phyloP scores from a whole-genome alignment of 2,888 invertebrate species.

The Spicauda simplicius region DNA sequence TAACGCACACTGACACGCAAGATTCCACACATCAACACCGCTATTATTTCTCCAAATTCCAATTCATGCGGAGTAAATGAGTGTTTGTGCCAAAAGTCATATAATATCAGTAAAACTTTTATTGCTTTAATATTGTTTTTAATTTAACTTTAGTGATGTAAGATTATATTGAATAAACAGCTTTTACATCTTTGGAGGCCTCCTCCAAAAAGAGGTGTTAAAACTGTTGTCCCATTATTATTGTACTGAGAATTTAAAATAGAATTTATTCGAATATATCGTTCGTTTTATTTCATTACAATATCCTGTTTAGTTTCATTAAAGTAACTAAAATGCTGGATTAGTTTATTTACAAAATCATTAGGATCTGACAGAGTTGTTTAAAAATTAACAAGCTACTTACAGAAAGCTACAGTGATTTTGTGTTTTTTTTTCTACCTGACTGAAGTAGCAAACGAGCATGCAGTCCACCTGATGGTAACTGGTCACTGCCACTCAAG shows the following conservation, averaged over 20 bases:
- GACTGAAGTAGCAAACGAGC: no score
- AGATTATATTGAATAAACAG: constrained; percentile 66
- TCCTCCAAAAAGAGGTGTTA: constrained; percentile 68
- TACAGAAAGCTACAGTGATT: no score
- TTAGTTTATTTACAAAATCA: no score
- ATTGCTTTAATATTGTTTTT: constrained; percentile 46
- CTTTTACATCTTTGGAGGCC: constrained; percentile 73
- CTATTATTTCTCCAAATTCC: constrained; percentile 19
- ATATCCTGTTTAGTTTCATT: no score
- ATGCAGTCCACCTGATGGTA: no score
- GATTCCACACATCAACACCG: constrained; percentile 28
- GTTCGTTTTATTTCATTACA: constrained; percentile 51
- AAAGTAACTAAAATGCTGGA: no score
- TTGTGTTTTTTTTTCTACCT: no score
- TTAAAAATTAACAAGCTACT: no score
- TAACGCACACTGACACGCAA: constrained; percentile 41
- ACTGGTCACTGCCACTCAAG: no score
- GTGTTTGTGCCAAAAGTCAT: constrained; percentile 57
- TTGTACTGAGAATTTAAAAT: constrained; percentile 75
- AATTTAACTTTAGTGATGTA: constrained; percentile 51
- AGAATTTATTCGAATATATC: constrained; percentile 71
- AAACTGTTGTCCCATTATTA: constrained; percentile 80
- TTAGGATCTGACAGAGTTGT: no score
- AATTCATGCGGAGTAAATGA: constrained; percentile 39
- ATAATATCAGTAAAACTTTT: constrained; percentile 41